Conservation (phyloP, 1,140 invertebrate genomes). For the Leptoteleia sp. region DNA sequence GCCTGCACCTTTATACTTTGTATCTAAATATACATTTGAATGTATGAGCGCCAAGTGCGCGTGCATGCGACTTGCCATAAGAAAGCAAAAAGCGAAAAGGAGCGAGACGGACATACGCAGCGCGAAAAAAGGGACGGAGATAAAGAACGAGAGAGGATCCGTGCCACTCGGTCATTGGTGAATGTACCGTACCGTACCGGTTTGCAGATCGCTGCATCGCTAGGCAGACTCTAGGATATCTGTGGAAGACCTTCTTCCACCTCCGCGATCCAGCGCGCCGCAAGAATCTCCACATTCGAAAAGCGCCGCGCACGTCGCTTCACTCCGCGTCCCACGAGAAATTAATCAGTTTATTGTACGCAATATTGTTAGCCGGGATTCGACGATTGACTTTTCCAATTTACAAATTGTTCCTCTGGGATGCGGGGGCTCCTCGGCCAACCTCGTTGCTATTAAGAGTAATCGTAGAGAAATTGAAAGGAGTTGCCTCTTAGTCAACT, state of each 20-base stretch:
- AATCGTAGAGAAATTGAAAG: no score
- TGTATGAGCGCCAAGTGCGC: constrained; percentile 39
- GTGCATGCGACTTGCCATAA: constrained; percentile 31
- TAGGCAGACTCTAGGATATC: constrained; percentile 64
- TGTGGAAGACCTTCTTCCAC: constrained; percentile 58
- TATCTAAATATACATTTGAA: constrained; percentile 54
- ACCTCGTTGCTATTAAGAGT: no score
- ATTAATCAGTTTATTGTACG: constrained; percentile 46
- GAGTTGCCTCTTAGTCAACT: no score
- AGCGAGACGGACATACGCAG: constrained; percentile 38
- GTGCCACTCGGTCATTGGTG: constrained; percentile 81
- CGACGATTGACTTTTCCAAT: no score
- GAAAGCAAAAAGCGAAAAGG: constrained; percentile 63
- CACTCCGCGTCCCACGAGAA: constrained; percentile 16
- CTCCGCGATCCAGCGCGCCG: constrained; percentile 22
- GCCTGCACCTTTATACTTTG: constrained; percentile 45
- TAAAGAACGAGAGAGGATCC: constrained; percentile 75
- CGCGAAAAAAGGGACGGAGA: constrained; percentile 54
- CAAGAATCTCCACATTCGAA: constrained; percentile 44
- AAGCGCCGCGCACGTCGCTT: constrained; percentile 41
- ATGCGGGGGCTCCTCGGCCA: no score
- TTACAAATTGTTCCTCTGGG: no score
- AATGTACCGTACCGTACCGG: constrained; percentile 78
- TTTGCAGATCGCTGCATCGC: constrained; percentile 68
- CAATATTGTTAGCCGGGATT: constrained; percentile 1